These are phyloP conservation scores for Adoxophyes honmai DNA, from an alignment of 1,140 invertebrate genomes.

Conservation along the genomic window DNA sequence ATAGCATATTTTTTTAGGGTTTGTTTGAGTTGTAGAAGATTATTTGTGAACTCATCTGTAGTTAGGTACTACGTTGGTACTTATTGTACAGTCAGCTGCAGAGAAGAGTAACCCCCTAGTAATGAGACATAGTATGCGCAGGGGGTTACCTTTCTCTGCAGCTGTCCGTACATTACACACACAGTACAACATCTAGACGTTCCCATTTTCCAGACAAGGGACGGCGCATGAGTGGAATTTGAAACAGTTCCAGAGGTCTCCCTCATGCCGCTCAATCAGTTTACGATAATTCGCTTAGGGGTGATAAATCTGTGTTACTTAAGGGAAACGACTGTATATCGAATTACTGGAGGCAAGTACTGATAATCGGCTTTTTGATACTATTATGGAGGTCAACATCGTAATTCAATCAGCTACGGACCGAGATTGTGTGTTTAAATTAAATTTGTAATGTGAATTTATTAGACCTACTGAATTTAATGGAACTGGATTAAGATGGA, in stretches of 20 bases:
- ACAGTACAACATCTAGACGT: neutral
- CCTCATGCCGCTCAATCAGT: constrained; percentile 53
- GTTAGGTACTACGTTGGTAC: no score
- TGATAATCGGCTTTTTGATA: constrained; percentile 48
- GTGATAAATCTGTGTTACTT: constrained; percentile 68
- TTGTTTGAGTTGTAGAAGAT: no score
- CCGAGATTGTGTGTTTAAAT: neutral
- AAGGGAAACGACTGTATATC: constrained; percentile 50
- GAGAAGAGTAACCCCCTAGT: no score
- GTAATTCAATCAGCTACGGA: constrained; percentile 5
- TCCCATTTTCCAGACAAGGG: constrained; percentile 22
- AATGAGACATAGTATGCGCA: no score
- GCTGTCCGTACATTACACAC: no score
- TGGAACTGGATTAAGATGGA: no score
- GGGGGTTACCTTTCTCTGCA: no score
- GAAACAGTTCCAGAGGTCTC: constrained; percentile 40
- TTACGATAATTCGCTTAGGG: constrained; percentile 67
- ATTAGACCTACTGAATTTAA: no score
- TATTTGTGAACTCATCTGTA: no score
- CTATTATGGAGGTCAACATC: constrained; percentile 54
- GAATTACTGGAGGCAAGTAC: constrained; percentile 41
- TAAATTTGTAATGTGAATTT: neutral
- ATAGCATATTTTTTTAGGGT: no score
- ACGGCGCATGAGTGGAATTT: constrained; percentile 40
- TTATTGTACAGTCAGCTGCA: no score